Base-by-base conservation (phyloP, 2,888 invertebrate genomes). In the Amblyjoppa fuscipennis region DNA sequence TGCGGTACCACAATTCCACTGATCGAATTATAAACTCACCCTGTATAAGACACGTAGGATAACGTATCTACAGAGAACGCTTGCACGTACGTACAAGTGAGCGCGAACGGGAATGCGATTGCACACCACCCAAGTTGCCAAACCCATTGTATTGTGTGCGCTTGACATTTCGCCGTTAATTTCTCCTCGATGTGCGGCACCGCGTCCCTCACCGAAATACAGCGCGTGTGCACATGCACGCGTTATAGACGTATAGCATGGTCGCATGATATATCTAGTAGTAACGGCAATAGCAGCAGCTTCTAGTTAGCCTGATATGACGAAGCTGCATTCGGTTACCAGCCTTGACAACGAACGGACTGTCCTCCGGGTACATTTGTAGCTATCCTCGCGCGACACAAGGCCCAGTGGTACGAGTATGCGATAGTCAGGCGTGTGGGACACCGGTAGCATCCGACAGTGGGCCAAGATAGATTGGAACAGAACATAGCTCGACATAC, bases 91-190 rank as follows among this genome's bases (percentile, higher is more conserved):
- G 28, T 45, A 61, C n/a, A 45, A 31, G 61, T 28, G 59, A 74
- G 28, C 38, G 41, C 28, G 74, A 74, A 49, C 34, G 41, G 41
- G 74, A 61, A 74, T 74, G 74, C 74, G 59, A 61, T 74, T 74
- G 61, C 74, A 49, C 64, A 61, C 45, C 74, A 49, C 45, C 74
- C 61, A 25, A 75, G 61, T 49, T 45, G 59, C 70, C 31, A 45
- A 59, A 59, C 69, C 41, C 49, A 49, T 28, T 61, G 66, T 45
- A 70, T 70, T 70, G 41, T 70, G 59, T 77, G 82, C 77, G 75
- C 64, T 64, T 77, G 82, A 82, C 82, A 70, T 82, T 75, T 76
- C 49, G 70, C 76, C 77, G 71, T 77, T 82, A 82, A 76, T 82
- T 77, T 82, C 69, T 78, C 69, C 59, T 56, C 71, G 64, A 82